Conservation (phyloP, 2,888 invertebrate genomes). For the Caenorhabditis japonica region DNA sequence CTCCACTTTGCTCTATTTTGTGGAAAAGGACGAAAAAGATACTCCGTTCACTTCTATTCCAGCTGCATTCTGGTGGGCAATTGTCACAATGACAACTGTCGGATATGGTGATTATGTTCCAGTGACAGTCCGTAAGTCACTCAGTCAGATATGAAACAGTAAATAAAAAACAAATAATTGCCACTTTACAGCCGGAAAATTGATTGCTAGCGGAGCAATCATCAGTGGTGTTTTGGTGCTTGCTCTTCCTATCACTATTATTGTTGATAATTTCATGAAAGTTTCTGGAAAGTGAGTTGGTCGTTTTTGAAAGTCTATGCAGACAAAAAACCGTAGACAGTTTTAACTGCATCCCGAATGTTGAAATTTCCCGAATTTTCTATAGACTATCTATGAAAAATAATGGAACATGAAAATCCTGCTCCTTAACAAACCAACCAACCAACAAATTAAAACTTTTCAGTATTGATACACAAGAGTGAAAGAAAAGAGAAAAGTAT, state of each 20-base stretch:
- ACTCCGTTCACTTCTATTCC: constrained; percentile 75
- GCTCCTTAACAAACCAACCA: neutral
- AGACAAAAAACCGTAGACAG: no score
- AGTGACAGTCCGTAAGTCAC: constrained; percentile 67
- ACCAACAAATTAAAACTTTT: constrained; percentile 15
- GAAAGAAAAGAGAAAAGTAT: constrained; percentile 10
- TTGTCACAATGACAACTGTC: constrained; percentile 75
- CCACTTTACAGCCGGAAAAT: constrained; percentile 64
- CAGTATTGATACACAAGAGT: constrained; percentile 56
- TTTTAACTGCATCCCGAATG: no score
- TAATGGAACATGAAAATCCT: no score
- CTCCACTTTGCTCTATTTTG: constrained; percentile 73
- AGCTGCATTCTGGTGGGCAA: constrained; percentile 75
- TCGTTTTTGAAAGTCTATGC: neutral
- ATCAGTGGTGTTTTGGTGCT: constrained; percentile 74
- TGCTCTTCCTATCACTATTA: constrained; percentile 76
- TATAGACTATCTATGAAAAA: no score
- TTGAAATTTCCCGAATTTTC: no score
- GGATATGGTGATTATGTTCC: constrained; percentile 74
- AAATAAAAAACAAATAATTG: constrained; percentile 1
- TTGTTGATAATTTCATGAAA: constrained; percentile 76
- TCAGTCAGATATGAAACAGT: constrained; percentile 38
- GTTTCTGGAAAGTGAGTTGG: constrained; percentile 71
- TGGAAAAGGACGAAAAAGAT: constrained; percentile 72
- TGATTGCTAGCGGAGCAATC: constrained; percentile 75